A percentile compares a stretch with the other conserved stretches of the same genome.
Evolutionary conservation across 2,113 vertebrate species (phyloP).

Genomic region (Ptilonorhynchus violaceus): DNA sequence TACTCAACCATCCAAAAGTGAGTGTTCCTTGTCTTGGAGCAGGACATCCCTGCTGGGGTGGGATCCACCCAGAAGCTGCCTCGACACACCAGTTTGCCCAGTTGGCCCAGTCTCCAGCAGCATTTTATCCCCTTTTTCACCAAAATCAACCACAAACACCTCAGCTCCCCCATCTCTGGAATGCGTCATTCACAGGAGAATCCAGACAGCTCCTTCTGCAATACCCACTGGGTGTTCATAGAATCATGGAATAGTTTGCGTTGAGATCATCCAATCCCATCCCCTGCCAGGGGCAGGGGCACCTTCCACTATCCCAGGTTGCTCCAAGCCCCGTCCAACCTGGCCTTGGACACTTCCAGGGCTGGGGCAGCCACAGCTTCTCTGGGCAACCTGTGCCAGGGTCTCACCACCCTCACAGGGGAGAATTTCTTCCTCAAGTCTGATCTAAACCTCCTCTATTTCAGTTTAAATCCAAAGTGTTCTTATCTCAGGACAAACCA

Average conservation of each 20-base stretch:
- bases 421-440: background rate
- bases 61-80: background rate
- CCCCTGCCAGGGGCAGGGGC: background rate
- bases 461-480: background rate
- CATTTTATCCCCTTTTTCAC: background rate
- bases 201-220: background rate
- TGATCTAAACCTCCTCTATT: background rate
- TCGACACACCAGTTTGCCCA: background rate
- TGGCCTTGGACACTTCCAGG: background rate
- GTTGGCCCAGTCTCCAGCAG: background rate
- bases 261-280: background rate
- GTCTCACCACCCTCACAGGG: background rate
- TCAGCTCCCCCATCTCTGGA: background rate
- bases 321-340: fast-evolving
- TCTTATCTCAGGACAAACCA: background rate
- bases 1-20: background rate
- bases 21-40: background rate
- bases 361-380: background rate
- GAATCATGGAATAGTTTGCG: background rate
- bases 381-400: background rate
- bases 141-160: background rate
- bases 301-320: fast-evolving
- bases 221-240: background rate
- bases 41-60: background rate
- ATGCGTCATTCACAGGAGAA: background rate